A percentile compares a stretch with the other conserved stretches of the same genome.
These are phyloP conservation scores for Potorous gilbertii DNA, from an alignment of 2,797 vertebrate genomes.

Conservation along the genomic window DNA sequence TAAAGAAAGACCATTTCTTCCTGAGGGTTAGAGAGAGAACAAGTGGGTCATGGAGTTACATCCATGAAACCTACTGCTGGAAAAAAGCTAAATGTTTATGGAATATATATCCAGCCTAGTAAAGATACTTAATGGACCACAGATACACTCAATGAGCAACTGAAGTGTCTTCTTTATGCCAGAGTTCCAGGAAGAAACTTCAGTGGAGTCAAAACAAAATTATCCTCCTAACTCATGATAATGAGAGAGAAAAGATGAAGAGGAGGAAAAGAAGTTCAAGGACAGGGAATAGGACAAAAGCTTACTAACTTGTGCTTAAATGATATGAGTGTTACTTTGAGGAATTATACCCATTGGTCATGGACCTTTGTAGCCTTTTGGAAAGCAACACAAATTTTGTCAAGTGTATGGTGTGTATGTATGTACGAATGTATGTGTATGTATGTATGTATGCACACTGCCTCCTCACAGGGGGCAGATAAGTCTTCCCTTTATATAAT, in stretches of 20 bases:
- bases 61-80: neutral
- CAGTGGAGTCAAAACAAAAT: neutral
- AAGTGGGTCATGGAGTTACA: neutral
- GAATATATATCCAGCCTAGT: neutral
- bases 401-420: neutral
- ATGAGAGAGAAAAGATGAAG: neutral
- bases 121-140: neutral
- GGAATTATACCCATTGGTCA: neutral
- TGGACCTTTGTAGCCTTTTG: neutral
- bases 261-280: neutral
- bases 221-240: neutral
- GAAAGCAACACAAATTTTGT: neutral
- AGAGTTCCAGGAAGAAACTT: neutral
- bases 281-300: neutral
- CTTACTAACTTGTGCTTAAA: too few species aligned
- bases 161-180: neutral
- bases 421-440: neutral
- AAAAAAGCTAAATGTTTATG: neutral
- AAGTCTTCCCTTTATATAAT: conserved; percentile 26
- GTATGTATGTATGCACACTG: neutral
- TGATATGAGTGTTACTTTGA: rapidly evolving
- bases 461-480: conserved; percentile 15
- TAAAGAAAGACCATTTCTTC: neutral
- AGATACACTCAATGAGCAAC: neutral
- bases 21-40: neutral